Evolutionary conservation across 2,797 vertebrate species (phyloP).

Genomic region (Hemibagrus guttatus): DNA sequence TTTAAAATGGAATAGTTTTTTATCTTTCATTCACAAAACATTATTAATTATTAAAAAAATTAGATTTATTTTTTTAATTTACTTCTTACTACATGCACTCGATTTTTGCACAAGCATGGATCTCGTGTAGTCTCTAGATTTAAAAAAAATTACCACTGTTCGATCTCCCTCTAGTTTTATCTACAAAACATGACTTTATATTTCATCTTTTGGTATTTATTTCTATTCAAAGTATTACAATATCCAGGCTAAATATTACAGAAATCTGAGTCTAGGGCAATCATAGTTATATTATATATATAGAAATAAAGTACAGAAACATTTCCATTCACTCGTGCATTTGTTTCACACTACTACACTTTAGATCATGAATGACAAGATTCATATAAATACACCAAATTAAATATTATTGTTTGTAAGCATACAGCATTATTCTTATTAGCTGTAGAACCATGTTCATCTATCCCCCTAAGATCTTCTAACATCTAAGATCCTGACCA

Average conservation of each 20-base stretch:
- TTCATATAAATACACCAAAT: background rate
- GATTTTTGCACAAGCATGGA: background rate
- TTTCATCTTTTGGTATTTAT: background rate
- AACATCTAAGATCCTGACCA: no score
- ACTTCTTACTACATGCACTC: background rate
- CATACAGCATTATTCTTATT: background rate
- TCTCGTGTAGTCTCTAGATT: background rate
- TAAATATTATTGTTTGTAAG: background rate
- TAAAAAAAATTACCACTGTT: background rate
- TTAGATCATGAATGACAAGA: background rate
- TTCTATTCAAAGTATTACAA: background rate
- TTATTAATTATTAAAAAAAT: background rate
- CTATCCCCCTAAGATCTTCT: no score
- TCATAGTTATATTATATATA: no score
- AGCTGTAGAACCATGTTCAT: background rate
- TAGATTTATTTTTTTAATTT: no score
- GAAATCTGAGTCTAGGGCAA: background rate
- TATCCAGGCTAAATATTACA: background rate
- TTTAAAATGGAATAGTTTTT: background rate
- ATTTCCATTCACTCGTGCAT: background rate
- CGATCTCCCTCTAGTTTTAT: background rate
- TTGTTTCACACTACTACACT: background rate
- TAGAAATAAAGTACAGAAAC: background rate
- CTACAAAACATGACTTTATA: background rate
- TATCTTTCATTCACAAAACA: background rate